These are phyloP conservation scores for Elymnias hypermnestra DNA, from an alignment of 1,140 invertebrate genomes.

Conservation along the genomic window DNA sequence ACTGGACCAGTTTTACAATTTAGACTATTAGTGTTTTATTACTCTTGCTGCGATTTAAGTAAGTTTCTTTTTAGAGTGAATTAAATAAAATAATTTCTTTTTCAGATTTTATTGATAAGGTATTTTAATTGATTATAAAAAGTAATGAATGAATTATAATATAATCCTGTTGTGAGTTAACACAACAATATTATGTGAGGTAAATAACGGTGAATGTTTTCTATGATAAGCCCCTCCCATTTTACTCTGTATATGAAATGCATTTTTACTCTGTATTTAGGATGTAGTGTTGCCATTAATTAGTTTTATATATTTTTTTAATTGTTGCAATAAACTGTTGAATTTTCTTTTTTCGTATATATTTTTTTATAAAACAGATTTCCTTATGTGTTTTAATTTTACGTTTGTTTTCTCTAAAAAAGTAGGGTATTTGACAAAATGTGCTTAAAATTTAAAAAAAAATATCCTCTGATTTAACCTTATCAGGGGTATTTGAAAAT, in stretches of 20 bases:
- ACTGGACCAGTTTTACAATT: no score
- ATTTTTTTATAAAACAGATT: background rate
- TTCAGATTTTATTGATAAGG: no score
- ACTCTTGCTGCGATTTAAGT: no score
- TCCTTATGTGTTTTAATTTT: background rate
- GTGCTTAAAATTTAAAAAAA: no score
- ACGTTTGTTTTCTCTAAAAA: background rate
- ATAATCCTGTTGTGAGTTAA: background rate
- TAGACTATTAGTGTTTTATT: no score
- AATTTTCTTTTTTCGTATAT: slow-evolving; percentile 6
- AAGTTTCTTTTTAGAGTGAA: no score
- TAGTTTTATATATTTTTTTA: slow-evolving; percentile 17
- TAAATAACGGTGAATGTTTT: no score
- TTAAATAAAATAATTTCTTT: no score
- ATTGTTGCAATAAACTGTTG: slow-evolving; percentile 18
- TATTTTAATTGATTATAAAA: no score
- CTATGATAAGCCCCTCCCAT: background rate
- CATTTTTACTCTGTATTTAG: slow-evolving; percentile 18
- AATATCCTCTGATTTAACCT: no score
- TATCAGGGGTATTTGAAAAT: no score
- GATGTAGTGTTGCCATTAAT: slow-evolving; percentile 21
- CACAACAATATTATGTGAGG: background rate
- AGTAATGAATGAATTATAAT: background rate
- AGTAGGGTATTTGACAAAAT: no score
- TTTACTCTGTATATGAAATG: slow-evolving; percentile 4